Percentiles rank a stretch among this genome's conserved stretches.
Evolutionary conservation across 2,113 vertebrate genomes (phyloP).

Genomic region (Microcebus jonahi): DNA sequence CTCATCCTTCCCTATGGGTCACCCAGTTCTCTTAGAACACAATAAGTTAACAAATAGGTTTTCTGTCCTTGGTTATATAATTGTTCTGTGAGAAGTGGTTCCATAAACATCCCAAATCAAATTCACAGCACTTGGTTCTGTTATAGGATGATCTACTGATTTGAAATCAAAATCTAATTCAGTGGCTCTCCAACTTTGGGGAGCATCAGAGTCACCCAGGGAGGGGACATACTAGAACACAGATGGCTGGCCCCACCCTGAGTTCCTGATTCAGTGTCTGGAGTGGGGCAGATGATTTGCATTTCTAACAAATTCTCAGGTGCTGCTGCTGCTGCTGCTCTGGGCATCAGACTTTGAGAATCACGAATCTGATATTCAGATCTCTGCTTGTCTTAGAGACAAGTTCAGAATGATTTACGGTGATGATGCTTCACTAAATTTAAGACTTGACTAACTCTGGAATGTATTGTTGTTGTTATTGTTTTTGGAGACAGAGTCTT

Average conservation of each 20-base stretch:
- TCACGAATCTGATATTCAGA: background rate
- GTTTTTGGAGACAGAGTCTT: too few relatives aligned
- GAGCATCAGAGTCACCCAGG: background rate
- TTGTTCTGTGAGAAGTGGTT: background rate
- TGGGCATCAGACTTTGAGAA: background rate
- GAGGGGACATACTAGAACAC: background rate
- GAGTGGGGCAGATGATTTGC: background rate
- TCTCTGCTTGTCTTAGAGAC: background rate
- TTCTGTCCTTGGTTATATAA: background rate
- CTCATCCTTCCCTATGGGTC: background rate
- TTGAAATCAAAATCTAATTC: background rate
- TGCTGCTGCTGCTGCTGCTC: background rate
- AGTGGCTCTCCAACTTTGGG: background rate
- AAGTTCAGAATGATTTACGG: background rate
- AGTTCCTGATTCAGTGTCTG: background rate
- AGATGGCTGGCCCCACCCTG: background rate
- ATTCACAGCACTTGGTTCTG: background rate
- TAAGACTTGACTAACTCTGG: background rate
- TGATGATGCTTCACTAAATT: background rate
- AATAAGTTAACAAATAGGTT: background rate
- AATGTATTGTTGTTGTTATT: background rate
- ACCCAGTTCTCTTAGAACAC: background rate
- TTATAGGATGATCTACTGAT: background rate
- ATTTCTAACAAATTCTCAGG: background rate
- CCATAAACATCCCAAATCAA: background rate